These are phyloP conservation scores for Xyliphius kryptos DNA, from an alignment of 2,113 vertebrate genomes.

Conservation along the genomic window DNA sequence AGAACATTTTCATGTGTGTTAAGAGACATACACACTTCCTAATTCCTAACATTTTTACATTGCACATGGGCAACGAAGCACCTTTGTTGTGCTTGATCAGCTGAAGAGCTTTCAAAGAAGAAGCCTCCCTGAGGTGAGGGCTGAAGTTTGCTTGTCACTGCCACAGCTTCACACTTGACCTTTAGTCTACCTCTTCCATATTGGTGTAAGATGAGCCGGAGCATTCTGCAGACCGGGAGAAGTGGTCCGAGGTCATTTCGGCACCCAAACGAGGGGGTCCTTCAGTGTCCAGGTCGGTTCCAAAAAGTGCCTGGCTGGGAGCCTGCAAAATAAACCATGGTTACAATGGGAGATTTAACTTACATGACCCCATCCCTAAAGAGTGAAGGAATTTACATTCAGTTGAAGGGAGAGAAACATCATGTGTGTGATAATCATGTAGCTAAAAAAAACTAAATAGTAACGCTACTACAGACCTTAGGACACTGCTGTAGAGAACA, in stretches of 20 bases:
- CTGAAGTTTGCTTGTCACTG: neutral
- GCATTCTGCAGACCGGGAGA: constrained; percentile 69
- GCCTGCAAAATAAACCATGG: constrained; percentile 85
- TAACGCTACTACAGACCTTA: too few species aligned
- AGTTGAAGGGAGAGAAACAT: too few species aligned
- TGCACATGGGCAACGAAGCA: constrained; percentile 35
- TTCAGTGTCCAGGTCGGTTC: constrained; percentile 76
- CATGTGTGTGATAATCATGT: too few species aligned
- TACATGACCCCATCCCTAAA: too few species aligned
- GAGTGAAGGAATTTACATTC: too few species aligned
- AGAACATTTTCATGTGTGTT: too few species aligned
- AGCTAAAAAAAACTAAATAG: too few species aligned
- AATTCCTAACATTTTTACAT: too few species aligned
- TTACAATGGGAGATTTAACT: constrained; percentile 41
- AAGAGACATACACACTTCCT: too few species aligned
- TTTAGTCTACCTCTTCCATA: constrained; percentile 96
- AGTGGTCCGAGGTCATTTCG: constrained; percentile 74
- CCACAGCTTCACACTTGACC: neutral
- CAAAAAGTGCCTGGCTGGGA: constrained; percentile 75
- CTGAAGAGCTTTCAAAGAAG: constrained; percentile 36
- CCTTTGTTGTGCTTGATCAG: constrained; percentile 36
- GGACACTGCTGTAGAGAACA: too few species aligned
- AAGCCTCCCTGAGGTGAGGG: constrained; percentile 24
- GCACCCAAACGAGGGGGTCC: constrained; percentile 72
- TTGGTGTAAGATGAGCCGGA: constrained; percentile 86